phyloP scores from a whole-genome alignment of 2,113 vertebrate species.

The Poeciliopsis occidentalis region DNA sequence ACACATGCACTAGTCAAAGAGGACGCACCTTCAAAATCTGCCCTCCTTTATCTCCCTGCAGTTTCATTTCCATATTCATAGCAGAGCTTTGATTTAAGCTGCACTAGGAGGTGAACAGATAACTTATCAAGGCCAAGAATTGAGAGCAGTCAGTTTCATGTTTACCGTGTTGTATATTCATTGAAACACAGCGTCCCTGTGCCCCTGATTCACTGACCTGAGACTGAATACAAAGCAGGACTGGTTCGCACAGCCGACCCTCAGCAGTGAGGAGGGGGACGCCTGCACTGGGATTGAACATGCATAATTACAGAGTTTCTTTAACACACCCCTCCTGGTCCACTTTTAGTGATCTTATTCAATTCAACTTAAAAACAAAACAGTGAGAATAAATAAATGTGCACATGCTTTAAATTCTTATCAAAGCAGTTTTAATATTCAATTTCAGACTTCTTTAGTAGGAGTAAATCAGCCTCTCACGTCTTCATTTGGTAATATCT shows the following conservation, averaged over 20 bases:
- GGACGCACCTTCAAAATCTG: neutral
- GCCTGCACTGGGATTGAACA: neutral
- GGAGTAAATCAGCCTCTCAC: neutral
- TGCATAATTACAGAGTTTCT: neutral
- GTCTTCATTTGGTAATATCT: neutral
- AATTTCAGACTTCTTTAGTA: neutral
- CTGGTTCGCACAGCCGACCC: constrained; percentile 10
- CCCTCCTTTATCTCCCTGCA: constrained; percentile 9
- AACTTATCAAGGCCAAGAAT: constrained; percentile 26
- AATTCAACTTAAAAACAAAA: neutral
- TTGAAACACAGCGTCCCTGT: constrained; percentile 34
- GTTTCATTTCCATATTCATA: constrained; percentile 59
- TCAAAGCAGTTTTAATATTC: neutral
- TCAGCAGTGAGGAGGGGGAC: constrained; percentile 15
- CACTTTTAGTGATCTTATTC: neutral
- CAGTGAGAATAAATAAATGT: neutral
- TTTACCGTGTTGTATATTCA: constrained; percentile 60
- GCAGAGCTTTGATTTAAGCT: constrained; percentile 24
- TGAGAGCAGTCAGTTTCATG: constrained; percentile 32
- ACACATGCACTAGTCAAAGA: neutral
- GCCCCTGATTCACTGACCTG: constrained; percentile 39
- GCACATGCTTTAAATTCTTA: neutral
- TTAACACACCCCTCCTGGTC: neutral
- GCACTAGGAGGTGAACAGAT: constrained; percentile 34
- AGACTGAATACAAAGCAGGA: constrained; percentile 61